These are phyloP conservation scores for Perizoma affinitatum DNA, from an alignment of 2,888 invertebrate genomes.

Conservation along the genomic window DNA sequence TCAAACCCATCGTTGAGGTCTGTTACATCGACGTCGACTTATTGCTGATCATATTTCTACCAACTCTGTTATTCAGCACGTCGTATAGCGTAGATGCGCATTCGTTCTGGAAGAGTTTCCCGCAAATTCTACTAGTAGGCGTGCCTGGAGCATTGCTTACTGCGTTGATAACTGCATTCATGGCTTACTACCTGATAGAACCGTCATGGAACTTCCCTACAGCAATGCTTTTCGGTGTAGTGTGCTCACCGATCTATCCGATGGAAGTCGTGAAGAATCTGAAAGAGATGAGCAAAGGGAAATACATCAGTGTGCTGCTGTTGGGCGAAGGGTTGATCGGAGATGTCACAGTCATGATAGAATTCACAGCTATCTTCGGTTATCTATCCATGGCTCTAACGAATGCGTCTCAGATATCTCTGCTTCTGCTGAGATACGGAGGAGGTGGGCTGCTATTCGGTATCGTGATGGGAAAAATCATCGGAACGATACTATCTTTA, in stretches of 20 bases:
- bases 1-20: constrained; percentile 63
- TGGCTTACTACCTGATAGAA: constrained; percentile 70
- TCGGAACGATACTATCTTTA: constrained; percentile 59
- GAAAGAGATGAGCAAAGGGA: constrained; percentile 68
- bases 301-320: constrained; percentile 67
- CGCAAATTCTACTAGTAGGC: constrained; percentile 68
- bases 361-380: constrained; percentile 67
- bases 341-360: constrained; percentile 73
- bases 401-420: constrained; percentile 58
- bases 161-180: constrained; percentile 62
- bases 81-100: constrained; percentile 72
- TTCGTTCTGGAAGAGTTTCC: constrained; percentile 69
- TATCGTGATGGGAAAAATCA: constrained; percentile 67
- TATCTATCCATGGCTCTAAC: constrained; percentile 63
- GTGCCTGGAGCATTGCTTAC: constrained; percentile 66
- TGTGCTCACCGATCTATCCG: constrained; percentile 73
- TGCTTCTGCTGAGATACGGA: constrained; percentile 64
- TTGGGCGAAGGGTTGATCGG: constrained; percentile 73
- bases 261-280: constrained; percentile 69
- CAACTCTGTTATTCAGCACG: constrained; percentile 67
- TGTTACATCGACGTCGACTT: constrained; percentile 68
- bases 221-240: constrained; percentile 66
- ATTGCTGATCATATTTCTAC: constrained; percentile 60
- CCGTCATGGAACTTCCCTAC: constrained; percentile 64
- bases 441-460: constrained; percentile 70